Evolutionary conservation across 1,140 invertebrate species (phyloP).

Genomic region (Drosophila biarmipes): DNA sequence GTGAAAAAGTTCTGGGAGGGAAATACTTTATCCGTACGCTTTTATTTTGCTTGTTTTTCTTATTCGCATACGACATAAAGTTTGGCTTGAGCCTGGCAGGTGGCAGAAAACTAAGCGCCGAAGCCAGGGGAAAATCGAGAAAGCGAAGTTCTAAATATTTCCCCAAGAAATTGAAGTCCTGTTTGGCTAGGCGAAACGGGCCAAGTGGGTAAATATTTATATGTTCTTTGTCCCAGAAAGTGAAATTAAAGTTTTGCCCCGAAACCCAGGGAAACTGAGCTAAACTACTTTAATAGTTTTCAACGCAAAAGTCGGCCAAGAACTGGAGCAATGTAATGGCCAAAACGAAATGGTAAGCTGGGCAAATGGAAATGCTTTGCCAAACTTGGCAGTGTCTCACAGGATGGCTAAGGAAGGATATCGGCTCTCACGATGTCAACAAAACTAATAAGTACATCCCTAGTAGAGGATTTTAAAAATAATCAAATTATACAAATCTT

Average conservation of each 20-base stretch:
- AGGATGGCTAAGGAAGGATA: not conserved
- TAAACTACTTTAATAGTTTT: constrained; percentile 72
- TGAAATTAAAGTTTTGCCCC: constrained; percentile 69
- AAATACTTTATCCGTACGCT: constrained; percentile 37
- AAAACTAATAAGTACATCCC: not conserved
- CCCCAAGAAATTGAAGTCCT: constrained; percentile 57
- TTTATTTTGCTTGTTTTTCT: constrained; percentile 19
- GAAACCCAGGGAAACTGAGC: constrained; percentile 50
- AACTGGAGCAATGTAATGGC: constrained; percentile 18
- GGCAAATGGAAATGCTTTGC: constrained; percentile 12
- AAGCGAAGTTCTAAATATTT: constrained; percentile 40
- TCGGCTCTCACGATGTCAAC: not conserved
- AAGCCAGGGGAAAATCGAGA: constrained; percentile 11
- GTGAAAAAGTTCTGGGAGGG: constrained; percentile 19
- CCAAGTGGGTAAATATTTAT: constrained; percentile 47
- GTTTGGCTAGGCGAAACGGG: constrained; percentile 8
- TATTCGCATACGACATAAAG: constrained; percentile 48
- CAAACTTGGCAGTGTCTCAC: constrained; percentile 1
- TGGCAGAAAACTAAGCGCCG: constrained; percentile 14
- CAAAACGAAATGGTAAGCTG: constrained; percentile 44
- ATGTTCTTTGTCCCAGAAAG: constrained; percentile 45
- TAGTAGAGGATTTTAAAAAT: not conserved
- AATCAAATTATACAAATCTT: too few relatives aligned
- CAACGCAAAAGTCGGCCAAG: constrained; percentile 47
- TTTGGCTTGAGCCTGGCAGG: constrained; percentile 48